phyloP scores from a whole-genome alignment of 2,797 vertebrate species.

The Diplodus sargus region DNA sequence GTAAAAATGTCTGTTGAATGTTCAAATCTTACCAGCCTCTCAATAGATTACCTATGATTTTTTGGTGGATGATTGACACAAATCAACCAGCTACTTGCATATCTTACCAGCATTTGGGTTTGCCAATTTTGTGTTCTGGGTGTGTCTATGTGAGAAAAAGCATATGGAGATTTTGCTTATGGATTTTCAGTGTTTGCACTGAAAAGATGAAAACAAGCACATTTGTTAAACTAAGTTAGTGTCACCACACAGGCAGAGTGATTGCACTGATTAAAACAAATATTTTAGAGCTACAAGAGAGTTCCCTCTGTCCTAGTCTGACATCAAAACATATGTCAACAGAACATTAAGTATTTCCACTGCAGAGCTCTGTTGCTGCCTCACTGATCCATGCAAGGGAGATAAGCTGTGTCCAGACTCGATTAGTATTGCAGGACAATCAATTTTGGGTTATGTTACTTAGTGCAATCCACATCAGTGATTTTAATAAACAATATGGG shows the following conservation, averaged over 20 bases:
- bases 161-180: not conserved
- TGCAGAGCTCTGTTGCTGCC: conserved; percentile 24
- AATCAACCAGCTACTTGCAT: no score
- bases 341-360: conserved; percentile 33
- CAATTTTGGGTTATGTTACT: conserved; percentile 60
- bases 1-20: no score
- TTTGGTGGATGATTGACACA: no score
- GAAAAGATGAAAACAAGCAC: conserved; percentile 2
- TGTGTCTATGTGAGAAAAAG: not conserved
- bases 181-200: not conserved
- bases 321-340: conserved; percentile 22
- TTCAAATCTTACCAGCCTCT: no score
- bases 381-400: conserved; percentile 41
- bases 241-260: conserved; percentile 14
- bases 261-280: conserved; percentile 15
- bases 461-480: conserved; percentile 50
- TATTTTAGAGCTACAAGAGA: conserved; percentile 19
- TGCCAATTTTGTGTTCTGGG: no score
- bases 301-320: not conserved
- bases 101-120: no score
- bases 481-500: conserved; percentile 62
- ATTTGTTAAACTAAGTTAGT: conserved; percentile 18
- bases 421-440: conserved; percentile 51
- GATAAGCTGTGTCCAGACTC: conserved; percentile 45
- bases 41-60: no score